phyloP scores from a whole-genome alignment of 2,797 vertebrate species.

The Phrynocephalus forsythii region DNA sequence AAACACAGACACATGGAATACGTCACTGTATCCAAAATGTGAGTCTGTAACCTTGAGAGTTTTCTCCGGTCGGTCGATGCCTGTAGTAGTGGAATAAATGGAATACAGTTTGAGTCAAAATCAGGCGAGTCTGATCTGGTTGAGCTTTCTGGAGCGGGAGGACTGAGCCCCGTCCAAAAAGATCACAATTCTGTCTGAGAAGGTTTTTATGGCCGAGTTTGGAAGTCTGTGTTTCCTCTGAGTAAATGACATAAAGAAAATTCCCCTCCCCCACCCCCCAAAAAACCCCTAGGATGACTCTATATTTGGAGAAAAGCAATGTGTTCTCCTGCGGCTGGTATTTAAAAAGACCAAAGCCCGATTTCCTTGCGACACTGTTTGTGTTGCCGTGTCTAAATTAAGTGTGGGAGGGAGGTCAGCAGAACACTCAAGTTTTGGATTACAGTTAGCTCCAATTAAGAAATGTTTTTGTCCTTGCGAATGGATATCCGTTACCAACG shows the following conservation, averaged over 20 bases:
- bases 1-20: neutral
- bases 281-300: conserved; percentile 30
- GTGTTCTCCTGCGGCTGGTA: conserved; percentile 40
- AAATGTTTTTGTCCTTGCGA: conserved; percentile 71
- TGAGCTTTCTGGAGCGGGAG: neutral
- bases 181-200: neutral
- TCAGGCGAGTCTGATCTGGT: neutral
- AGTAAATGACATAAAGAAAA: conserved; percentile 38
- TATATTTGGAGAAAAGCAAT: conserved; percentile 38
- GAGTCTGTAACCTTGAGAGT: neutral
- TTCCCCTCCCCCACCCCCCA: conserved; percentile 20
- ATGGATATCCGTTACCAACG: conserved; percentile 74
- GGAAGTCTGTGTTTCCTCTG: conserved; percentile 8
- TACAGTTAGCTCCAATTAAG: conserved; percentile 72
- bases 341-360: conserved; percentile 18
- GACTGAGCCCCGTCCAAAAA: neutral
- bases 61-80: neutral
- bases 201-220: neutral
- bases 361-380: conserved; percentile 16
- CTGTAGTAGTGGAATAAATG: neutral
- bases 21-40: neutral
- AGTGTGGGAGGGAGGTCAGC: conserved; percentile 48
- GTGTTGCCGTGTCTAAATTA: conserved; percentile 35
- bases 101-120: conserved; percentile 15
- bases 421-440: conserved; percentile 61